Conservation (phyloP, 2,113 vertebrate genomes). For the Bombycilla garrulus region DNA sequence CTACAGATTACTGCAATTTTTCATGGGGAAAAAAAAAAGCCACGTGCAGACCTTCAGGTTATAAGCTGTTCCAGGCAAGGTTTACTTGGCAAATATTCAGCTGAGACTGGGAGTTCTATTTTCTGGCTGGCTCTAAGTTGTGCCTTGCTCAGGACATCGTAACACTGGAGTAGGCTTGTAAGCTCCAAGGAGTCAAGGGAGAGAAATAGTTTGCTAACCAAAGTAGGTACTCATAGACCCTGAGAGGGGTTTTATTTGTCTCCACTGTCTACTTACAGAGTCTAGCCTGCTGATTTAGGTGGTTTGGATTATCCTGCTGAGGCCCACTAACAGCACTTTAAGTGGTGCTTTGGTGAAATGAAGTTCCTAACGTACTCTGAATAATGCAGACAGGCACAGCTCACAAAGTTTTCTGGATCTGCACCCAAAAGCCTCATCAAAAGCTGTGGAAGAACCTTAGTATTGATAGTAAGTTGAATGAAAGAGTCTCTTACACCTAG, state of each 20-base stretch:
- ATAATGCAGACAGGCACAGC: neutral
- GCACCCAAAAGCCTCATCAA: neutral
- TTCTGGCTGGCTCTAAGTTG: neutral
- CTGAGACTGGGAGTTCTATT: neutral
- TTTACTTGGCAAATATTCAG: neutral
- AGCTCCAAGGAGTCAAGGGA: neutral
- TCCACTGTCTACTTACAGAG: neutral
- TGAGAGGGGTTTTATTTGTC: neutral
- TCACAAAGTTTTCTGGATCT: neutral
- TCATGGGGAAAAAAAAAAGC: neutral
- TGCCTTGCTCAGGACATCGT: neutral
- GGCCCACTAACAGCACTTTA: neutral
- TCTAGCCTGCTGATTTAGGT: slow-evolving; percentile 45
- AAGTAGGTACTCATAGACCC: neutral
- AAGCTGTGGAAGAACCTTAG: neutral
- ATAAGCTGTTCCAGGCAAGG: neutral
- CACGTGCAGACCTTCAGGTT: fast-evolving
- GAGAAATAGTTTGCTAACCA: neutral
- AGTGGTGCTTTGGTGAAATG: neutral
- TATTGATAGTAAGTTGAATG: neutral
- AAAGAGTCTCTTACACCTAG: neutral
- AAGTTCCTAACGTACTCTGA: neutral
- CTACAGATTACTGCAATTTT: neutral
- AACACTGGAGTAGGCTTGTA: neutral
- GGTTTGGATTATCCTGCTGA: slow-evolving; percentile 1